Base-by-base conservation (phyloP, 2,113 vertebrate genomes). In the Spea bombifrons region DNA sequence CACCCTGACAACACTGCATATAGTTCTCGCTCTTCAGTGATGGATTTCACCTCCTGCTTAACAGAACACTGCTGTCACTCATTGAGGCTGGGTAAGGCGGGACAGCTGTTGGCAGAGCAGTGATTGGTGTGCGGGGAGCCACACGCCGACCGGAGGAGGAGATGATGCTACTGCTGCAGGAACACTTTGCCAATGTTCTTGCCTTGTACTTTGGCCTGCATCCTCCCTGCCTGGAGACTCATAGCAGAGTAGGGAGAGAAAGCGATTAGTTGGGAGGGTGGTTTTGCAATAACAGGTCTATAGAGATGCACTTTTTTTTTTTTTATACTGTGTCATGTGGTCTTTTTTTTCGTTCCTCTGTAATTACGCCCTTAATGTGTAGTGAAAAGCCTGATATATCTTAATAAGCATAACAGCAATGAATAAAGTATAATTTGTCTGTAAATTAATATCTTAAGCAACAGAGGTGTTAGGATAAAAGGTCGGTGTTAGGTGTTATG, bases 141-240 rank as follows among this genome's bases (percentile, higher is more conserved):
- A 82, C 75, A 53, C 1, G 12, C 63, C 16, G 43, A 63, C 50
- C 15, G 73, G 83, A 83, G 80, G 75, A 80, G 80, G 77, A 83
- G 84, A 71, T 83, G 83, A 72, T 79, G 72, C 65, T 82, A 83
- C 47, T 64, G 75, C 61, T 17, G 57, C 52, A 73, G 75, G 84
- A 84, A 78, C 83, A 84, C 86, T 89, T 92, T 87, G 83, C 79
- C 75, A 17, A 15, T 59, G 49, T 79, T 86, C 74, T 81, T 84
- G 85, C 89, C 82, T 89, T 86, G 87, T 87, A 84, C 83, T 84
- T 84, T 82, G 86, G 84, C 85, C 85, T 88, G 82, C 71, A 84
- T 87, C 84, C 83, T 30, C 85, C 82, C 73, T 80, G 86, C 77
- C 83, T 74, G 64, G 71, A 80, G 59, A 73, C 84, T 78, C 71